A percentile compares a stretch with the other conserved stretches of the same genome.
These are phyloP conservation scores for Botia kubotai DNA, from an alignment of 2,797 vertebrate species.

Conservation along the genomic window DNA sequence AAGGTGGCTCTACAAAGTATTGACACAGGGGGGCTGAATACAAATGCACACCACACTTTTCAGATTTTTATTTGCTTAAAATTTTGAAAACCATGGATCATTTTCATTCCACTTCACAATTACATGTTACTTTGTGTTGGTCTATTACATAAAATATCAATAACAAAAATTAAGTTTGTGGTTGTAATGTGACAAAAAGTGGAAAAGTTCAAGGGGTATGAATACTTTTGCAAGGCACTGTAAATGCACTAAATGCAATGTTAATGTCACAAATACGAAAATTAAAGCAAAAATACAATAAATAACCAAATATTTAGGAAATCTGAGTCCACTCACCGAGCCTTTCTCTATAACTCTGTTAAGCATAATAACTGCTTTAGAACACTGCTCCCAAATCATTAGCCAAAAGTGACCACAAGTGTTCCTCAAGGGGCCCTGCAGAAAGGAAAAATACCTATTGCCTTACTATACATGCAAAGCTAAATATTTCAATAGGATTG, in stretches of 20 bases:
- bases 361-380: constrained; percentile 97
- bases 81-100: no score
- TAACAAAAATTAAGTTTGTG: no score
- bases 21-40: no score
- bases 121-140: no score
- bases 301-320: background rate
- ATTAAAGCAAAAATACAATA: background rate
- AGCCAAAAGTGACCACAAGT: constrained; percentile 99
- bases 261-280: background rate
- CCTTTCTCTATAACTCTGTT: constrained; percentile 97
- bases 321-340: constrained; percentile 83
- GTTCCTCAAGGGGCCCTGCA: constrained; percentile 93
- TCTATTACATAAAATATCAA: no score
- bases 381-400: constrained; percentile 97
- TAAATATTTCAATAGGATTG: background rate
- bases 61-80: no score
- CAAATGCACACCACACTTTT: no score
- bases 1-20: no score
- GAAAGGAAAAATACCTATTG: constrained; percentile 38
- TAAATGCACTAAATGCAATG: background rate
- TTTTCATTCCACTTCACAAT: no score
- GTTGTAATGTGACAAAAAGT: no score
- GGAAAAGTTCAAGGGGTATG: no score
- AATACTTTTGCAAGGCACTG: no score
- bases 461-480: background rate